Percentiles rank a stretch among this genome's conserved stretches.
Evolutionary conservation across 2,113 vertebrate genomes (phyloP).

Genomic region (Chauna torquata): DNA sequence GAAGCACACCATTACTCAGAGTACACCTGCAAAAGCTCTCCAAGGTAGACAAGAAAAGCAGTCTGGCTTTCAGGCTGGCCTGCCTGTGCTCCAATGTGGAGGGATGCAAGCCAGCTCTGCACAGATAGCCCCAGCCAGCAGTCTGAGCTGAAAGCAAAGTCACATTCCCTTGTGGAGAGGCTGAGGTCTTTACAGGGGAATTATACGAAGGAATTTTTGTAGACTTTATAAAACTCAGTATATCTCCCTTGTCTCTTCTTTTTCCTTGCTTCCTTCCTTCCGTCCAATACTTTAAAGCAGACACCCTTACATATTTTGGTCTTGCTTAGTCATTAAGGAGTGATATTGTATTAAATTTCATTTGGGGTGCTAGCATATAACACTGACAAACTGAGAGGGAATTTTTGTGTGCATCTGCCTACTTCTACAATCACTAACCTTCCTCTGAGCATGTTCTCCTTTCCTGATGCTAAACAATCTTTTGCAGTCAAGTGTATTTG

Average conservation of each 20-base stretch:
- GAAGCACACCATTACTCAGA: background rate
- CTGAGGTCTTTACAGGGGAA: background rate
- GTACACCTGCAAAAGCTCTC: background rate
- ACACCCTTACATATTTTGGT: background rate
- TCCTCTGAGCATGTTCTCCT: background rate
- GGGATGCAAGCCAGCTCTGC: background rate
- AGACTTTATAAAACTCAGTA: background rate
- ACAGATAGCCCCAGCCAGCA: background rate
- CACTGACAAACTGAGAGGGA: background rate
- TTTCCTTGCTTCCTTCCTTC: background rate
- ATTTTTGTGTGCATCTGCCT: background rate
- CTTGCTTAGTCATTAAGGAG: background rate
- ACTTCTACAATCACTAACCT: background rate
- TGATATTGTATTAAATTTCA: background rate
- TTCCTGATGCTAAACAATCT: background rate
- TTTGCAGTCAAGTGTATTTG: background rate
- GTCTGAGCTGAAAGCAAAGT: background rate
- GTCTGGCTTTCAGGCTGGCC: background rate
- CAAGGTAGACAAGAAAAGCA: accelerated
- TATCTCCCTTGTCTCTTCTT: background rate
- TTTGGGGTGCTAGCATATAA: background rate
- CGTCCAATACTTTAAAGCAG: background rate
- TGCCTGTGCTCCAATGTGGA: background rate
- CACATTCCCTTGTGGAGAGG: background rate
- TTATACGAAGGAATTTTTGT: background rate